These are phyloP conservation scores for Lithobates pipiens DNA, from an alignment of 2,797 vertebrate species.

Conservation along the genomic window DNA sequence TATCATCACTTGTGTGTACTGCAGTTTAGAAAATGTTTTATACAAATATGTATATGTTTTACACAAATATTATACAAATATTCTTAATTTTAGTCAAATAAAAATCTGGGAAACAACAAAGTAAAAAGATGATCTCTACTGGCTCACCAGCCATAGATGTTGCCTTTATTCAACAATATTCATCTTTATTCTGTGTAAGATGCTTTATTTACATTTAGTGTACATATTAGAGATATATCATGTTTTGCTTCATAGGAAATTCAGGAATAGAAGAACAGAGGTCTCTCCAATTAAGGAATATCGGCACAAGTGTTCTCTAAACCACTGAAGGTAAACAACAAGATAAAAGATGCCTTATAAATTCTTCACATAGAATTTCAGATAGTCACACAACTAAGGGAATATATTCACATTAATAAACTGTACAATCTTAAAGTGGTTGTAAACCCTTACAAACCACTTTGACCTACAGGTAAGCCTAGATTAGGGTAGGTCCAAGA, in stretches of 20 bases:
- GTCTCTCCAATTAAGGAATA: neutral
- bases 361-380: neutral
- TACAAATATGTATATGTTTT: slow-evolving; percentile 4
- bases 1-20: slow-evolving; percentile 22
- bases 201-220: too few species aligned
- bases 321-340: neutral
- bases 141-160: neutral
- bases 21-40: slow-evolving; percentile 17
- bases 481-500: too few species aligned
- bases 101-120: neutral
- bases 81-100: slow-evolving; percentile 7
- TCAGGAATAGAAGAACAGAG: neutral
- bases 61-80: neutral
- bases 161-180: neutral
- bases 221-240: neutral
- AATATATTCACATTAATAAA: neutral
- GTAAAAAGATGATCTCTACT: neutral
- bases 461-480: too few species aligned
- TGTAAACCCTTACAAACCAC: too few species aligned
- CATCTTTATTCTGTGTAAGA: neutral
- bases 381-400: neutral
- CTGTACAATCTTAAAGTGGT: too few species aligned
- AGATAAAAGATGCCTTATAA: neutral
- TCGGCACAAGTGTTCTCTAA: neutral
- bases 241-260: neutral